Evolutionary conservation across 2,888 invertebrate genomes (phyloP).

Genomic region (Oxytorus armatus): DNA sequence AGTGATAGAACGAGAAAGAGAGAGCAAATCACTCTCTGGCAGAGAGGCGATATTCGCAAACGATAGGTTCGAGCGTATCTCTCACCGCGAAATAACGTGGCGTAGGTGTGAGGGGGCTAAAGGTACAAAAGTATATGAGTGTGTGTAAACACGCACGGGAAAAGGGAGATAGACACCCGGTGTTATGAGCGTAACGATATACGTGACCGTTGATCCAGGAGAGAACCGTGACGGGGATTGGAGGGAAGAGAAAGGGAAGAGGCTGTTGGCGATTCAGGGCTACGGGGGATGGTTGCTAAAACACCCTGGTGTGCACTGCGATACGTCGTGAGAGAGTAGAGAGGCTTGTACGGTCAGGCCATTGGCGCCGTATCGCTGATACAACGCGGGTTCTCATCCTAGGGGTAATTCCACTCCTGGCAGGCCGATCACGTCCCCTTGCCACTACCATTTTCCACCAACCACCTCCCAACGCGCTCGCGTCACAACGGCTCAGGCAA

Average conservation of each 20-base stretch:
- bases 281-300: conserved; percentile 44
- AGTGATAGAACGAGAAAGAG: not conserved
- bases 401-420: conserved; percentile 79
- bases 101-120: conserved; percentile 29
- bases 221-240: not conserved
- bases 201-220: conserved; percentile 70
- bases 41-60: conserved; percentile 47
- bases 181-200: conserved; percentile 76
- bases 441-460: conserved; percentile 75
- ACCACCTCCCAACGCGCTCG: conserved; percentile 65
- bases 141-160: conserved; percentile 33
- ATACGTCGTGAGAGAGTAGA: conserved; percentile 67
- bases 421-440: conserved; percentile 80
- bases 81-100: conserved; percentile 28
- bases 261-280: conserved; percentile 39
- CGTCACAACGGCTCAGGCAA: conserved; percentile 2
- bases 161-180: conserved; percentile 72
- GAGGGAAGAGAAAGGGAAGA: conserved; percentile 21
- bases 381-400: conserved; percentile 53
- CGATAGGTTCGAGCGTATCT: conserved; percentile 22
- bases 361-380: conserved; percentile 81
- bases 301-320: conserved; percentile 39
- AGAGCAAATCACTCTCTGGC: conserved; percentile 9
- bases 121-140: conserved; percentile 50
- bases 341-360: conserved; percentile 72